Evolutionary conservation across 1,140 invertebrate genomes (phyloP).

Genomic region (Trichogramma pretiosum): DNA sequence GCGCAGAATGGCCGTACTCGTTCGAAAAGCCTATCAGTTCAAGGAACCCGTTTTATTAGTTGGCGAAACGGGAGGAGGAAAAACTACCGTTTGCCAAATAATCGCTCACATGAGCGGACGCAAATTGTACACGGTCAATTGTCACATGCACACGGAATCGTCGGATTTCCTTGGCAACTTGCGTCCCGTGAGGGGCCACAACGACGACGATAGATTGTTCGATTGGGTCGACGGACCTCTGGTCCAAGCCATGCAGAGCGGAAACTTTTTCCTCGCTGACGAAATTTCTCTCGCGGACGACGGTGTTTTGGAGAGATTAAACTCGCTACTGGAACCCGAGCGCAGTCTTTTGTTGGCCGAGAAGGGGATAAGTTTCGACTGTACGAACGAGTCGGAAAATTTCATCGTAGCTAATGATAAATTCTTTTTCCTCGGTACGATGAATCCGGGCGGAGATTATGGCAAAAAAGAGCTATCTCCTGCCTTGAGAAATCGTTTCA

Average conservation of each 20-base stretch:
- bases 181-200: constrained; percentile 72
- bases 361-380: constrained; percentile 52
- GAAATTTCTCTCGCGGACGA: constrained; percentile 99
- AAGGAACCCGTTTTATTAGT: constrained; percentile 92
- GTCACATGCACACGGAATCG: constrained; percentile 98
- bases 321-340: constrained; percentile 93
- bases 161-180: constrained; percentile 95
- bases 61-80: constrained; percentile 97
- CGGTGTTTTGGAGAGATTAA: constrained; percentile 93
- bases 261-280: constrained; percentile 87
- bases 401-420: constrained; percentile 63
- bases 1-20: constrained; percentile 83
- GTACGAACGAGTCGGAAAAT: constrained; percentile 43
- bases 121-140: constrained; percentile 78
- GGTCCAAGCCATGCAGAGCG: constrained; percentile 80
- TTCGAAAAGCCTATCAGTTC: constrained; percentile 82
- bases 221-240: constrained; percentile 98
- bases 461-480: constrained; percentile 99
- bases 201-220: constrained; percentile 62
- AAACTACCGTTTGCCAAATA: constrained; percentile 93
- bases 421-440: constrained; percentile 94
- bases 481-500: constrained; percentile 93
- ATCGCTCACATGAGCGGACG: constrained; percentile 60
- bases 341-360: constrained; percentile 84
- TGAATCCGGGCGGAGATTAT: constrained; percentile 99